Evolutionary conservation across 1,140 invertebrate species (phyloP), one percentile per base, ranked within the genome.

Genomic region (Leguminivora glycinivorella): DNA sequence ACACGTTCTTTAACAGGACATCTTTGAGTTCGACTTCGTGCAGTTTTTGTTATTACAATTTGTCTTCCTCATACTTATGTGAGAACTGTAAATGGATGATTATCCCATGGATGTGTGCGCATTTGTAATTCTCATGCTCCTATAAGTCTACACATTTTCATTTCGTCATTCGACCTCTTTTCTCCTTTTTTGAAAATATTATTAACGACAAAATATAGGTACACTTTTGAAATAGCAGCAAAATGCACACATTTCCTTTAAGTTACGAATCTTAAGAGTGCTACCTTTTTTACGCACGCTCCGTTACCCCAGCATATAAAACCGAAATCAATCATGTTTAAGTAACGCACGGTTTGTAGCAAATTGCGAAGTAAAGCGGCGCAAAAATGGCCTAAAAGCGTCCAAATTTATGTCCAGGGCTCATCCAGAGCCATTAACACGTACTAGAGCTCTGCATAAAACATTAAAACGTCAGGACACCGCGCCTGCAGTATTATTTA

Each of bases 381-480:
- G 77, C 75, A 78, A 77, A 79, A 81, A 81, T 78, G 76, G 77
- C 75, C 77, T 81, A 80, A 80, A 81, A 80, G 73, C 72, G 70
- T 72, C 72, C 26, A 76, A 83, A 83, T 81, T 82, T 83, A 82
- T 82, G 78, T 77, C 72, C 66, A 72, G 74, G 71, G 71, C 76
- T 78, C 80, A 81, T 84, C 79, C 72, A 71, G 68, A 52, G 66
- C 82, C 83, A 83, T 85, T 87, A 85, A 81, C 85, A 87, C 81
- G 75, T 84, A 81, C 76, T 83, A 76, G 74, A 74, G 75, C 75
- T 78, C 73, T 84, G 83, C 79, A 82, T 83, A 83, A 83, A 84
- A 84, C 83, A 87, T 85, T 84, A 86, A 85, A 87, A 81, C 80
- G 83, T 84, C 80, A 74, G 70, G 80, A 74, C 75, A 77, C 74